Base-by-base conservation (phyloP, 2,797 vertebrate genomes). In the Nothura maculosa region DNA sequence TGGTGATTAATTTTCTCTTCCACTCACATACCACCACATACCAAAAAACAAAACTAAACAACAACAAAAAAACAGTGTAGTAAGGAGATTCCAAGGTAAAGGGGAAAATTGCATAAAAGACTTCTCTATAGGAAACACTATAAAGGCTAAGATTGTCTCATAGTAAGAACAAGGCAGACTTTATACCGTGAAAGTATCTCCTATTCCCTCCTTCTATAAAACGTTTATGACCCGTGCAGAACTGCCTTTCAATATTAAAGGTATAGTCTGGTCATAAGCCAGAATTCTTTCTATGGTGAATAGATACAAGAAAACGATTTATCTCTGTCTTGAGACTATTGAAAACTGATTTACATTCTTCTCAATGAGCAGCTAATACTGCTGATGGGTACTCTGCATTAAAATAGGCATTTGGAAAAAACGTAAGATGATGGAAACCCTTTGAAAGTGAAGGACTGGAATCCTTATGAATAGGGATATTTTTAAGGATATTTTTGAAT, bases 191-290 rank as follows among this genome's bases (percentile, higher is more conserved):
- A 48, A 34, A 69, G 2, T 13, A 6, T 36, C 9, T 75, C 57
- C 19, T 0, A 4, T 58, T 20, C 21, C 32, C 5, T 27, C 10
- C 21, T 68, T 78, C 40, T 62, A 13, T 43, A 1, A 58, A 30
- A 6, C 19, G 1, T 0, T 0, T 19, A 10, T 43, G 13, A 20
- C 13, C 11, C 22, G 3, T 9, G 12, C 7, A 70, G 60, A 32
- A 17, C 34, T 27, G 17, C 19, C 17, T 90, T 62, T 54, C 55
- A 43, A 12, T 2, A 57, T 30, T 13, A 20, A 32, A n/a, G 42
- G 47, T 58, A 16, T 11, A 40, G 11, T 40, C 54, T 40, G 36
- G 19, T 6, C 14, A 3, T 8, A 30, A 73, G 8, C 10, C 9
- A 42, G 40, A 62, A 5, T 21, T 75, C 38, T 60, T 40, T 52